Percentiles rank a stretch among this genome's conserved stretches.
These are phyloP conservation scores for Hexactinellida sp. DNA, from an alignment of 37 sponge, comb jelly and placozoan species.

Conservation along the genomic window DNA sequence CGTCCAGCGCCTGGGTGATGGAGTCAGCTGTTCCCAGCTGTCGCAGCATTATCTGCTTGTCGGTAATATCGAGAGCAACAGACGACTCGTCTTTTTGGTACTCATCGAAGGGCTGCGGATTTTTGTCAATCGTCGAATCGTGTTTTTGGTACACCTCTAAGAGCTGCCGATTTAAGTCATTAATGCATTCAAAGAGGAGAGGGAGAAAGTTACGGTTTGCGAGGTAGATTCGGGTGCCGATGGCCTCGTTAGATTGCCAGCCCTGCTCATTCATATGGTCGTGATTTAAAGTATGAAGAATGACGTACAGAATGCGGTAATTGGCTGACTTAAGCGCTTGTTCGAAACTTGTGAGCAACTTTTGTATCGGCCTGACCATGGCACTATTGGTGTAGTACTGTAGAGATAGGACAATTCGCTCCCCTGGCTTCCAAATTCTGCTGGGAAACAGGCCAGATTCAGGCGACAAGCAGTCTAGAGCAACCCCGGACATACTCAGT, in stretches of 20 bases:
- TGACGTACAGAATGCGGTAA: not conserved
- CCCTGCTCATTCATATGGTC: slow-evolving; percentile 1
- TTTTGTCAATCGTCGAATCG: not conserved
- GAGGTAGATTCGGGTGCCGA: not conserved
- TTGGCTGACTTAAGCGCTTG: not conserved
- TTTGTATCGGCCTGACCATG: not conserved
- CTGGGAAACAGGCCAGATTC: not conserved
- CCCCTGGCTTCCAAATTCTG: not conserved
- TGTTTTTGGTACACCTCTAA: not conserved
- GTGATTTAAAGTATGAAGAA: not conserved
- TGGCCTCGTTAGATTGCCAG: not conserved
- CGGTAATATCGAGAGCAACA: too few species aligned
- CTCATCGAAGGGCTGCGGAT: not conserved
- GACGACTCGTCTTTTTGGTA: too few species aligned
- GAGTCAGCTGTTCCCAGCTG: not conserved
- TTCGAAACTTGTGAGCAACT: not conserved
- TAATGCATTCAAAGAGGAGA: not conserved
- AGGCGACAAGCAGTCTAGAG: not conserved
- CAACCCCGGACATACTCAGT: not conserved
- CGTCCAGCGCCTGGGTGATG: not conserved
- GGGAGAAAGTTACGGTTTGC: not conserved
- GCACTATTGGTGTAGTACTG: not conserved
- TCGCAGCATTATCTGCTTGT: too few species aligned
- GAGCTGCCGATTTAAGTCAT: not conserved
- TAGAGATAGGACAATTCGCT: not conserved